These are phyloP conservation scores for Aptenodytes forsteri DNA, from an alignment of 2,113 vertebrate genomes.

Conservation along the genomic window DNA sequence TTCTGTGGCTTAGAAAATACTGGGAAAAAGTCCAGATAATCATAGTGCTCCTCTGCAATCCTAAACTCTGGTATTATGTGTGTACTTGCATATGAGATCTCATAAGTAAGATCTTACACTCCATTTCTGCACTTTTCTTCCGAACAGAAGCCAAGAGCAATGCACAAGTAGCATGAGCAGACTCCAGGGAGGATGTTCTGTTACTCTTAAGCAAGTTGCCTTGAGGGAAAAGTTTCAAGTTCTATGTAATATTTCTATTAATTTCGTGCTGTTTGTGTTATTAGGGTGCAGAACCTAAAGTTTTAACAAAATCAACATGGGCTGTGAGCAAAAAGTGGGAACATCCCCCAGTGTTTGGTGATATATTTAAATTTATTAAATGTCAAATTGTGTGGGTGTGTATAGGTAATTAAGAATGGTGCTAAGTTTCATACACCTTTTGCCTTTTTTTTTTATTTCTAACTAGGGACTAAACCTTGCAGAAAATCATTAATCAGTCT, in stretches of 20 bases:
- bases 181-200: background rate
- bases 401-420: background rate
- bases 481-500: background rate
- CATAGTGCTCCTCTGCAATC: background rate
- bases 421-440: background rate
- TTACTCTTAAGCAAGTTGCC: background rate
- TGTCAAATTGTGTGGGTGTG: background rate
- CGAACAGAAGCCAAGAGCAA: background rate
- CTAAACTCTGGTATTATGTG: background rate
- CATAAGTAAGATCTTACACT: background rate
- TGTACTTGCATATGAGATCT: background rate
- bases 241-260: background rate
- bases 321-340: background rate
- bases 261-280: background rate
- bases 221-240: background rate
- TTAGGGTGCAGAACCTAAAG: background rate
- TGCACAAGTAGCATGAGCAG: background rate
- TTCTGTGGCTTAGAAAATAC: background rate
- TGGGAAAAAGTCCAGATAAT: background rate
- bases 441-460: background rate
- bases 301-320: background rate
- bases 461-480: background rate
- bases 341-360: background rate
- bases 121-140: background rate
- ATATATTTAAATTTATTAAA: background rate